Evolutionary conservation across 2,888 invertebrate genomes (phyloP).

Genomic region (Galeruca laticollis): DNA sequence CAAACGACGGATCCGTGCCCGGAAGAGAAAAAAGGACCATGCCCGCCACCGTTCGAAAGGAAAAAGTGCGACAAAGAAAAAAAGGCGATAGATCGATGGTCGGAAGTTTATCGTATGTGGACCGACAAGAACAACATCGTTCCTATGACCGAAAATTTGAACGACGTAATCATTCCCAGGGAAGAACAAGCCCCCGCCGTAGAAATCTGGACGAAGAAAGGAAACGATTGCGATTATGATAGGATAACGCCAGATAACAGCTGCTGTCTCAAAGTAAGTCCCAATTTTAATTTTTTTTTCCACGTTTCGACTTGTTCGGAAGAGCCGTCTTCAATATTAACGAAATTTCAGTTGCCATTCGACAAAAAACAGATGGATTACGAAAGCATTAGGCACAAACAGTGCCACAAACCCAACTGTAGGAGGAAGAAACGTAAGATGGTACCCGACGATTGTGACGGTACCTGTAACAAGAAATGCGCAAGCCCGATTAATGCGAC

Average conservation of each 20-base stretch:
- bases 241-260: slow-evolving; percentile 15
- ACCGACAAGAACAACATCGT: slow-evolving; percentile 27
- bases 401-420: slow-evolving; percentile 27
- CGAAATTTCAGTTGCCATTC: slow-evolving; percentile 37
- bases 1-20: slow-evolving; percentile 14
- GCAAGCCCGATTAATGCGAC: neutral
- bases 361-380: slow-evolving; percentile 35
- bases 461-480: slow-evolving; percentile 4
- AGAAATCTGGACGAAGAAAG: neutral
- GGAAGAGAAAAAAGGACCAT: slow-evolving; percentile 27
- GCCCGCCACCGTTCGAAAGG: slow-evolving; percentile 22
- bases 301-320: neutral
- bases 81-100: slow-evolving; percentile 3
- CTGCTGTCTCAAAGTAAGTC: slow-evolving; percentile 6
- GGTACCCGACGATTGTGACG: slow-evolving; percentile 30
- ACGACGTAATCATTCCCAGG: neutral
- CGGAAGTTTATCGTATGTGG: slow-evolving; percentile 24
- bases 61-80: slow-evolving; percentile 28
- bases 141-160: slow-evolving; percentile 17
- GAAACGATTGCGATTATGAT: neutral
- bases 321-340: neutral
- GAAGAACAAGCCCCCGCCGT: neutral
- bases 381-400: slow-evolving; percentile 28
- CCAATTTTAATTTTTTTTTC: neutral
- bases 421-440: slow-evolving; percentile 30